These are phyloP conservation scores for Mormyrops attenuatus DNA, from an alignment of 2,797 vertebrate genomes.

Conservation along the genomic window DNA sequence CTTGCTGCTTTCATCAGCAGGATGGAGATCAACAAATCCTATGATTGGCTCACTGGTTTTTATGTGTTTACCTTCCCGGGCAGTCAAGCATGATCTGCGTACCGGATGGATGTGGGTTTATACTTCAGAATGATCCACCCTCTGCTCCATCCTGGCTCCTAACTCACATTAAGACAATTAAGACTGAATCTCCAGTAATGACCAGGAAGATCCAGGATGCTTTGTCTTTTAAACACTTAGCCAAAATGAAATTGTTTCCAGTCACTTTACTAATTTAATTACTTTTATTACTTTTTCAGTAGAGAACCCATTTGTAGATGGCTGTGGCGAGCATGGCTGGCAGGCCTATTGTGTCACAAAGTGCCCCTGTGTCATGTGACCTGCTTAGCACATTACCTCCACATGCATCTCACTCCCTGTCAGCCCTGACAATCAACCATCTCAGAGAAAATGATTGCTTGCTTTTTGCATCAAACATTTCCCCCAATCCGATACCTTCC, in stretches of 20 bases:
- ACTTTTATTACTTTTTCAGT: neutral
- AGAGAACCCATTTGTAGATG: neutral
- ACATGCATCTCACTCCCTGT: neutral
- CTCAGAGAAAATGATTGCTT: neutral
- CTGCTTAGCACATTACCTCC: neutral
- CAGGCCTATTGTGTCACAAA: neutral
- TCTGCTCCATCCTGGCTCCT: neutral
- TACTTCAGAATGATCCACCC: neutral
- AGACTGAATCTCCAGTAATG: neutral
- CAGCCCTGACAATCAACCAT: neutral
- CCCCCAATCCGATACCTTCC: neutral
- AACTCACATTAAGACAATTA: neutral
- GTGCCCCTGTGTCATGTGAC: neutral
- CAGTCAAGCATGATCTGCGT: neutral
- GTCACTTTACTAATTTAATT: neutral
- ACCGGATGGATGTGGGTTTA: neutral
- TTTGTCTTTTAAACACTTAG: neutral
- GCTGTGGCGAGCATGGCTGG: neutral
- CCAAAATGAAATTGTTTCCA: neutral
- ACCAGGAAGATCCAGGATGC: neutral
- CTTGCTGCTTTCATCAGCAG: neutral
- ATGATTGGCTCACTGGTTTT: neutral
- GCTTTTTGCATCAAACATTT: neutral
- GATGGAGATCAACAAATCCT: neutral
- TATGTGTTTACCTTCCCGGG: neutral